Base-by-base conservation (phyloP, 2,888 invertebrate genomes). In the Abrostola tripartita region DNA sequence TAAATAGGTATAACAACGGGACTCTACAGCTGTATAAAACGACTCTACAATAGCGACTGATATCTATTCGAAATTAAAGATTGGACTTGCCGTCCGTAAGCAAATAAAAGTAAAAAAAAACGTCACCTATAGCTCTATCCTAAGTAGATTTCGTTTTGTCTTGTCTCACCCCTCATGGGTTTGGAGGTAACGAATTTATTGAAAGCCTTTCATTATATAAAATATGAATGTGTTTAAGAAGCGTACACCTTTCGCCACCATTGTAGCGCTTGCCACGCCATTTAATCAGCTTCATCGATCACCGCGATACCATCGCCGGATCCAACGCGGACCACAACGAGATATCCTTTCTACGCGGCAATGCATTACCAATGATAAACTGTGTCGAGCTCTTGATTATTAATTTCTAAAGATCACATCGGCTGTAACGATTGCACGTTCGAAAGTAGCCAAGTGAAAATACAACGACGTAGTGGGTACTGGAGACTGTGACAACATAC, bases 271-370 rank as follows among this genome's bases (percentile, higher is more conserved):
- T n/a, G 47, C 60, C 12, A 8, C 14, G 44, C 14, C 11, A 14
- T 14, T 44, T 6, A 49, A 63, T 58, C 42, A 24, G 52, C 14
- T 58, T 40, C n/a, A 63, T 66, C 42, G 42, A 61, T 59, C 52
- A 53, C 40, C n/a, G 47, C 59, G 55, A 59, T 56, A 71, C 12
- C 44, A 56, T 65, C 69, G 52, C 38, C 36, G 9, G n/a, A 37
- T 36, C 37, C 40, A 42, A 38, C n/a, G 6, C 37, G 10, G 8
- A 24, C 44, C n/a, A 38, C 37, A 42, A 40, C 51, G 24, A 61
- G 14, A 49, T 47, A 12, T 55, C 37, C 57, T 52, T 38, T 36
- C 49, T 40, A 38, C 11, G 6, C 24, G 14, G 38, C 58, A 52
- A n/a, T 42, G 52, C 54, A 53, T 12, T 14, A 41, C 6, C n/a